These are phyloP conservation scores for Upupa epops DNA, from an alignment of 2,113 vertebrate genomes.

Conservation along the genomic window DNA sequence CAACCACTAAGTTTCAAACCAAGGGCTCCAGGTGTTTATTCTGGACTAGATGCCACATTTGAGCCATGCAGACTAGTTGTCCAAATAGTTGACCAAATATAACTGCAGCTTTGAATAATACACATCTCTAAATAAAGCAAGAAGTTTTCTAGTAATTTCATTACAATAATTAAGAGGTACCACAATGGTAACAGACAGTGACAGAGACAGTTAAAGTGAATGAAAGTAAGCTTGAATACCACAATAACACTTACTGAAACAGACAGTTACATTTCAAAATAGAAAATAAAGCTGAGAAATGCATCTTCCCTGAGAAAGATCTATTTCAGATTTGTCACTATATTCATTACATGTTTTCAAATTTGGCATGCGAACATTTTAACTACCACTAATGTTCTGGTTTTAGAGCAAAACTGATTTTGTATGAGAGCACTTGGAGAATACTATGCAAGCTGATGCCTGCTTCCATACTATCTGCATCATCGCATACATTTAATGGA, in stretches of 20 bases:
- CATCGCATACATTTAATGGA: constrained; percentile 5
- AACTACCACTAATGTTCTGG: not conserved
- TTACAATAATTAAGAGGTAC: not conserved
- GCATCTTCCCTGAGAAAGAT: not conserved
- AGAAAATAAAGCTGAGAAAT: not conserved
- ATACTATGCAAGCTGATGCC: not conserved
- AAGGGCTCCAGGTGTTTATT: not conserved
- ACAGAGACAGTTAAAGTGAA: not conserved
- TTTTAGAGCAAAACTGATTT: not conserved
- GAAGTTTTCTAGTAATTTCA: not conserved
- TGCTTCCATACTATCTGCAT: not conserved
- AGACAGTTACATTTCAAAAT: not conserved
- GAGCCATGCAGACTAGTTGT: not conserved
- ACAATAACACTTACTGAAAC: not conserved
- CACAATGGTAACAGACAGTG: not conserved
- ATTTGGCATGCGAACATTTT: not conserved
- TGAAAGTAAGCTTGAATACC: not conserved
- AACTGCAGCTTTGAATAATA: not conserved
- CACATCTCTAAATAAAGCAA: not conserved
- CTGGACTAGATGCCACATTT: not conserved
- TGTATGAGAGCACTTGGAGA: not conserved
- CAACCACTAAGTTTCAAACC: not conserved
- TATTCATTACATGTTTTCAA: not conserved
- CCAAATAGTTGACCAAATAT: not conserved
- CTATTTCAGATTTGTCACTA: not conserved